Evolutionary conservation across 2,797 vertebrate species (phyloP).

Genomic region (Setipinna tenuifilis): DNA sequence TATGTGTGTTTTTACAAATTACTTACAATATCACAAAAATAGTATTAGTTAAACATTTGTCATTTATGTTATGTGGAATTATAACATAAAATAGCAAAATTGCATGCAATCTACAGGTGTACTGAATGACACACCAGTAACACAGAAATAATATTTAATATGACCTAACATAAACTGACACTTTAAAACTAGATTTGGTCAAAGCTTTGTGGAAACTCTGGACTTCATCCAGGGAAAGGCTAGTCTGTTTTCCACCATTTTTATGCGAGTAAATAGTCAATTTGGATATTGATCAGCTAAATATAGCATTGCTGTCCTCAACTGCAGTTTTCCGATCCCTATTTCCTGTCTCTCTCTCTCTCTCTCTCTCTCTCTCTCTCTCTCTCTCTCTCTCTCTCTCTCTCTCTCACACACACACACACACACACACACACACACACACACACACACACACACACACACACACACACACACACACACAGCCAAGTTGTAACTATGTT

Average conservation of each 20-base stretch:
- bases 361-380: slow-evolving; percentile 1
- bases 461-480: slow-evolving; percentile 24
- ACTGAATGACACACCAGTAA: background rate
- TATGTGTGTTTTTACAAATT: too few species aligned
- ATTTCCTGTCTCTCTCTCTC: background rate
- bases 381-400: slow-evolving; percentile 29
- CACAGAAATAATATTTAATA: background rate
- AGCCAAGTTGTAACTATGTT: slow-evolving; percentile 24
- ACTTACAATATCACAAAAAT: too few species aligned
- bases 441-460: slow-evolving; percentile 24
- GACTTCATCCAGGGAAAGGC: background rate
- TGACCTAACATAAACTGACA: background rate
- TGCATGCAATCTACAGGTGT: background rate
- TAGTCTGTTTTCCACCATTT: background rate
- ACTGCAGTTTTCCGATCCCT: slow-evolving; percentile 19
- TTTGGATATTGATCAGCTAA: slow-evolving; percentile 24
- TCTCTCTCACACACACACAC: slow-evolving; percentile 21
- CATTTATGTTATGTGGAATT: background rate
- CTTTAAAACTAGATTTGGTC: background rate
- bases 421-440: slow-evolving; percentile 1
- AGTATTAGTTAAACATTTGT: too few species aligned
- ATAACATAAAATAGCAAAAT: background rate
- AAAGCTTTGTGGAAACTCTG: background rate
- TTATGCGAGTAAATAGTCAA: slow-evolving; percentile 25
- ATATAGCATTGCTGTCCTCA: slow-evolving; percentile 15